Evolutionary conservation across 2,888 invertebrate species (phyloP), one percentile per base, ranked within the genome.

Genomic region (Chironomus tentans): DNA sequence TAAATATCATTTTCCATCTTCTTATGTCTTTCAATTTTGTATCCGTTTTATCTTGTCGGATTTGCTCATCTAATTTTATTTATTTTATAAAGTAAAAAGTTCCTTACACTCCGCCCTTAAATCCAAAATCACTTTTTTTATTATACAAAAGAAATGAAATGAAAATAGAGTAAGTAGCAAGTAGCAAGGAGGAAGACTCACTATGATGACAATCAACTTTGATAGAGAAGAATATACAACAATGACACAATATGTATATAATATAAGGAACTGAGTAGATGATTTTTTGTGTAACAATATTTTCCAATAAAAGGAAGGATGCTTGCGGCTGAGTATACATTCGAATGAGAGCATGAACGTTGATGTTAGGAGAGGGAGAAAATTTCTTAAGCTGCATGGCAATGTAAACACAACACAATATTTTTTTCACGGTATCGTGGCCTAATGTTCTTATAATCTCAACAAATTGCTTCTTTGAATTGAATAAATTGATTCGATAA

Each of bases 1-100:
- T 73, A 56, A 73, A 73, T 73, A 73, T 73, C 72, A 73, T 73
- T 46, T 73, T 73, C 72, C 72, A 73, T 73, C 72, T 73, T 73
- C 38, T 73, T 21, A 6, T 48, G 18, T 70, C 5, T 62, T 62
- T 62, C 15, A 18, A 62, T 15, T 46, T 70, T 72, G 72, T 72
- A 72, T 72, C 72, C 72, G 61, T 61, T 72, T 72, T 72, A 24
- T 65, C 22, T 65, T 7, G 65, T 65, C 65, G 65, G 65, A 65
- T 65, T 65, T 65, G 65, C 65, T 13, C 0, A 3, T 65, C 65
- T 65, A 65, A 65, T 65, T 65, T 65, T 65, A 65, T 65, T 65
- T 65, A 65, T 65, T 65, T 65, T 65, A 21, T 24, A 65, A 24
- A 56, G 56, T 18, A 56, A 56, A 18, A 56, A 56, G 18, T 56